Evolutionary conservation across 1,140 invertebrate genomes (phyloP).

Genomic region (Phocides pigmalion): DNA sequence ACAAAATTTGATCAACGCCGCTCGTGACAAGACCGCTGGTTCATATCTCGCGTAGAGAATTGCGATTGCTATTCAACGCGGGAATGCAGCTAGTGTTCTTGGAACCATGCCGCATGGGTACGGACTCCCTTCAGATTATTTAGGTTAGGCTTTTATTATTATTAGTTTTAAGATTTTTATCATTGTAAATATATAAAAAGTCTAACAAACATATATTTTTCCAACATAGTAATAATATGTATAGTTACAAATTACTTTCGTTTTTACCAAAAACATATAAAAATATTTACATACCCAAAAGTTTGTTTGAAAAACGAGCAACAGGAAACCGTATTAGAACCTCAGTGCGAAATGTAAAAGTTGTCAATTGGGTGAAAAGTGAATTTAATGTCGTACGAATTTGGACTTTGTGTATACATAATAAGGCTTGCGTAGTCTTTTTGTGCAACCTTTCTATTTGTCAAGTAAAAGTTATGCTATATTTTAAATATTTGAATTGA

Average conservation of each 20-base stretch:
- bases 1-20: too few relatives aligned
- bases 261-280: slow-evolving; percentile 8
- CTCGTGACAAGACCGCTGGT: too few relatives aligned
- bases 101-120: too few relatives aligned
- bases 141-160: too few relatives aligned
- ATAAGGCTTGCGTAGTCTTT: slow-evolving; percentile 26
- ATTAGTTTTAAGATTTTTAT: too few relatives aligned
- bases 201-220: too few relatives aligned
- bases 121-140: too few relatives aligned
- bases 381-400: slow-evolving; percentile 19
- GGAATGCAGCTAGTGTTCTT: too few relatives aligned
- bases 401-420: slow-evolving; percentile 36
- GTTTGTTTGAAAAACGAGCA: slow-evolving; percentile 33
- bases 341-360: slow-evolving; percentile 60
- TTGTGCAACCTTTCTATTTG: slow-evolving; percentile 55
- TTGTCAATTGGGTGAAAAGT: slow-evolving; percentile 39
- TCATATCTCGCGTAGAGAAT: too few relatives aligned
- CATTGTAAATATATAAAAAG: too few relatives aligned
- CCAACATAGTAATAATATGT: too few relatives aligned
- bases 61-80: too few relatives aligned
- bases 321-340: slow-evolving; percentile 56
- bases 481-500: slow-evolving; percentile 44
- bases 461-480: slow-evolving; percentile 65
- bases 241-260: slow-evolving; percentile 25
- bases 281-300: slow-evolving; percentile 39